phyloP scores from a whole-genome alignment of 1,140 invertebrate genomes.

The Yoshiicerus persimilis region DNA sequence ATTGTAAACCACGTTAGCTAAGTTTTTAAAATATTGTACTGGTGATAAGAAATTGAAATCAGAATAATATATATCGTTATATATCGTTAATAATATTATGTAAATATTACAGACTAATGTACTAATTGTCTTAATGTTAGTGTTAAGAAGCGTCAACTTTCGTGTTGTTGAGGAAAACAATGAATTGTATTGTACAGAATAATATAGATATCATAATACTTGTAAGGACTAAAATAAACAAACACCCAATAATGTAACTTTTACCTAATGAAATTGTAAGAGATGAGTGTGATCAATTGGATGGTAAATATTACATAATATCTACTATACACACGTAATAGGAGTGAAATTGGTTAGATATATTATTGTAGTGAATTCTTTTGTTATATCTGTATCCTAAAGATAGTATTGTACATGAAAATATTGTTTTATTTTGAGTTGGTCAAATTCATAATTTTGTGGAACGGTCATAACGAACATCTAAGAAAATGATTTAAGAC shows the following conservation, averaged over 20 bases:
- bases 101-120: background rate
- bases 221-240: background rate
- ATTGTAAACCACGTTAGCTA: background rate
- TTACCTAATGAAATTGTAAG: constrained; percentile 1
- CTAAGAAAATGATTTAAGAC: background rate
- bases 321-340: background rate
- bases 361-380: background rate
- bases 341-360: background rate
- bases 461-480: background rate
- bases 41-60: background rate
- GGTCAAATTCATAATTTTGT: background rate
- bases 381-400: background rate
- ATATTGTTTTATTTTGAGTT: background rate
- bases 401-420: background rate
- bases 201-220: background rate
- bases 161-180: background rate
- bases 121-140: background rate
- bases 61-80: background rate
- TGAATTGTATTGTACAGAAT: background rate
- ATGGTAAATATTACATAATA: background rate
- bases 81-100: background rate
- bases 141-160: background rate
- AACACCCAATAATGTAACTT: background rate
- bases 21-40: background rate
- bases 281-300: background rate